phyloP scores from a whole-genome alignment of 35 echinoderm and acorn worm genomes.

The Apostichopus parvimensis region DNA sequence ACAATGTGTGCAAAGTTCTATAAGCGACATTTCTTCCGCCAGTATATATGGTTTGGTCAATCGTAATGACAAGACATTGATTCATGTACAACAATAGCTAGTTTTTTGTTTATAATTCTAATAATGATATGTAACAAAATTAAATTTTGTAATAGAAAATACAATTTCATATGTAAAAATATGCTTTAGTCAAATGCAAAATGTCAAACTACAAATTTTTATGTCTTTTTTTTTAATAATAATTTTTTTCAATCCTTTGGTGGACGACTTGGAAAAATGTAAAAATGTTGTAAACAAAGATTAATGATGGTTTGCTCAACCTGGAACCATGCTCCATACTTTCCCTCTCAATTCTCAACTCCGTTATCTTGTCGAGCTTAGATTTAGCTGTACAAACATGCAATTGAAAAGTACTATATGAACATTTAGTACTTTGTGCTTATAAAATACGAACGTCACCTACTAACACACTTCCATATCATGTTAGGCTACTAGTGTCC shows the following conservation, averaged over 20 bases:
- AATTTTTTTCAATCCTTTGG: conserved; percentile 48
- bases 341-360: background rate
- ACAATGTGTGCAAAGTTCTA: background rate
- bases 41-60: conserved; percentile 39
- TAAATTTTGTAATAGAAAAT: conserved; percentile 66
- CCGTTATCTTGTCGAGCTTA: background rate
- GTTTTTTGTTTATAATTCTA: conserved; percentile 15
- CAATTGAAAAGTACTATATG: conserved; percentile 5
- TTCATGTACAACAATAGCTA: conserved; percentile 56
- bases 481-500: conserved; percentile 2
- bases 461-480: background rate
- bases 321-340: conserved; percentile 9
- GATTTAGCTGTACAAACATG: conserved; percentile 27
- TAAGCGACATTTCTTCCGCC: conserved; percentile 1
- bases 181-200: conserved; percentile 60
- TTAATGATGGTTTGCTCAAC: conserved; percentile 24
- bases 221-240: conserved; percentile 22
- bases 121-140: conserved; percentile 63
- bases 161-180: conserved; percentile 60
- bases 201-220: conserved; percentile 66
- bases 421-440: background rate
- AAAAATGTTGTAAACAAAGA: conserved; percentile 59
- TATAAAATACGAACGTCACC: background rate
- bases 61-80: conserved; percentile 56
- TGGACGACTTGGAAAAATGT: conserved; percentile 60